Evolutionary conservation across 2,797 vertebrate genomes (phyloP).

Genomic region (Anas acuta): DNA sequence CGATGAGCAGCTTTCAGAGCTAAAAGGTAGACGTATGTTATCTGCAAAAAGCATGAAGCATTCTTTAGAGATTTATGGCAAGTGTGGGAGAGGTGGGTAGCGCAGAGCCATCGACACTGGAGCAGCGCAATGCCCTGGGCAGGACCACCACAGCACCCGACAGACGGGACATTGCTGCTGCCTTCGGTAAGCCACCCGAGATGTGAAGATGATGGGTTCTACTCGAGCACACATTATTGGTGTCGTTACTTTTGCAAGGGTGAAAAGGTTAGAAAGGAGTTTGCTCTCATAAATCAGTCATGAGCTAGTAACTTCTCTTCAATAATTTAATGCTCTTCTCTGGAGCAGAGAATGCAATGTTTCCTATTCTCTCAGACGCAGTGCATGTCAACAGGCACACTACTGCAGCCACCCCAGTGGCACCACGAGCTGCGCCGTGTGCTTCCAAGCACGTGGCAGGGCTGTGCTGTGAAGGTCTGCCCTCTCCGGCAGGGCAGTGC

Average conservation of each 20-base stretch:
- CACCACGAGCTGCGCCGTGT: fast-evolving
- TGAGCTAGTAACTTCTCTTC: background rate
- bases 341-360: background rate
- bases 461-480: background rate
- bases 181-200: background rate
- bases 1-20: constrained; percentile 9
- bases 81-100: background rate
- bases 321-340: background rate
- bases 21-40: background rate
- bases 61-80: background rate
- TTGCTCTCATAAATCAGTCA: background rate
- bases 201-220: fast-evolving
- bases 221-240: background rate
- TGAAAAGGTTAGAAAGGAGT: background rate
- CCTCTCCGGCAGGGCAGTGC: background rate
- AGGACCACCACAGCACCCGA: fast-evolving
- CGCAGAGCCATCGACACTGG: fast-evolving
- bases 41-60: background rate
- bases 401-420: background rate
- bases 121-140: fast-evolving
- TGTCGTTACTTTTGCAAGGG: background rate
- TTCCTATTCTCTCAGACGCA: background rate
- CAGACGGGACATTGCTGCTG: fast-evolving
- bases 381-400: fast-evolving
- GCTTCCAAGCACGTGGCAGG: background rate